These are phyloP conservation scores for Enteromius trimaculatus DNA, from an alignment of 2,797 vertebrate species.

Conservation along the genomic window DNA sequence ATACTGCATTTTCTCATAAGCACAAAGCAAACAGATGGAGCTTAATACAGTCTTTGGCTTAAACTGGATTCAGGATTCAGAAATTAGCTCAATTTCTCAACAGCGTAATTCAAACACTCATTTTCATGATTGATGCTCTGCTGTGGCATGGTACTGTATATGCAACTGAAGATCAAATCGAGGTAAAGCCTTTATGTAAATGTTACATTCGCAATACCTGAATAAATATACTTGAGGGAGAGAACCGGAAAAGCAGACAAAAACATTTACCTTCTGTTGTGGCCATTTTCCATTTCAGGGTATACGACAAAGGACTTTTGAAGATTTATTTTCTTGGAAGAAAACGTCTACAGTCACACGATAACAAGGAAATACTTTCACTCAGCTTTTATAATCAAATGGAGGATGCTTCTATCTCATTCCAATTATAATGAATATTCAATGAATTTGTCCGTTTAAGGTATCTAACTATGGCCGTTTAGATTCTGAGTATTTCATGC, in stretches of 20 bases:
- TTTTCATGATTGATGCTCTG: constrained; percentile 53
- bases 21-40: constrained; percentile 64
- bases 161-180: constrained; percentile 41
- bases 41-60: constrained; percentile 50
- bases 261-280: constrained; percentile 1
- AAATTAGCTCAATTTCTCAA: constrained; percentile 19
- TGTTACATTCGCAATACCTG: constrained; percentile 45
- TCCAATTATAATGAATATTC: neutral
- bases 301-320: neutral
- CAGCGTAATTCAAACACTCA: constrained; percentile 52
- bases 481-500: neutral
- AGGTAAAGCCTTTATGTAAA: constrained; percentile 36
- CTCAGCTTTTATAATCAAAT: neutral
- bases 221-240: constrained; percentile 35
- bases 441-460: neutral
- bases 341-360: neutral
- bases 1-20: constrained; percentile 55
- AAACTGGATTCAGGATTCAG: constrained; percentile 71
- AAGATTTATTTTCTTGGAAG: neutral
- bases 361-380: neutral
- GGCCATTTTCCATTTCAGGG: neutral
- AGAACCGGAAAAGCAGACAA: neutral
- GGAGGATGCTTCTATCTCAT: neutral
- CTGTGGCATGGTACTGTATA: constrained; percentile 34
- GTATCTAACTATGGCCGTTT: neutral